Evolutionary conservation across 2,113 vertebrate species (phyloP).

Genomic region (Ictidomys tridecemlineatus): DNA sequence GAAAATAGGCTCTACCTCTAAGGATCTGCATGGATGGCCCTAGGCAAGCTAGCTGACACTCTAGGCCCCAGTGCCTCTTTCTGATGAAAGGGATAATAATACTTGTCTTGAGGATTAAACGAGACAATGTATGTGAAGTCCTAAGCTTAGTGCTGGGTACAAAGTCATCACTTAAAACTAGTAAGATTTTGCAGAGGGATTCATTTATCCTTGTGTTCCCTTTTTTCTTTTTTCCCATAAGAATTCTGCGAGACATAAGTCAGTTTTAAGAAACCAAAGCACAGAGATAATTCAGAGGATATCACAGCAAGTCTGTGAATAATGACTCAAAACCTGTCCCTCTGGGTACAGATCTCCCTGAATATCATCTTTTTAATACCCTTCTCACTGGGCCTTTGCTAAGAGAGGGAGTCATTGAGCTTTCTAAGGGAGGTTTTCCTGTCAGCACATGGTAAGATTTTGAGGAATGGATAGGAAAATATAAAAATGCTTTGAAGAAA

Average conservation of each 20-base stretch:
- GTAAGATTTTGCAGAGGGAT: not conserved
- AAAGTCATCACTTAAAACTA: not conserved
- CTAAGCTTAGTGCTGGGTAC: not conserved
- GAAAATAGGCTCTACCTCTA: not conserved
- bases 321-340: not conserved
- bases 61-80: not conserved
- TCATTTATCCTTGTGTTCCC: not conserved
- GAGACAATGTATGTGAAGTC: not conserved
- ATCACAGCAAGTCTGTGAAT: not conserved
- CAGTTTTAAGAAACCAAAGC: not conserved
- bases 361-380: too few relatives aligned
- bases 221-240: not conserved
- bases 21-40: not conserved
- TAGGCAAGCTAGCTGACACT: not conserved
- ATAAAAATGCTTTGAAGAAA: not conserved
- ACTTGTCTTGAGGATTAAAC: not conserved
- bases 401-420: not conserved
- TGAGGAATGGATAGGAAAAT: constrained; percentile 6
- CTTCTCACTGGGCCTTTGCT: not conserved
- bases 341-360: not conserved
- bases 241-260: not conserved
- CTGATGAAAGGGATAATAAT: not conserved
- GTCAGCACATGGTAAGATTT: not conserved
- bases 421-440: not conserved
- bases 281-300: constrained; percentile 1